Percentiles rank a stretch among this genome's conserved stretches.
These are phyloP conservation scores for Pheosia gnoma DNA, from an alignment of 2,888 invertebrate genomes.

Conservation along the genomic window DNA sequence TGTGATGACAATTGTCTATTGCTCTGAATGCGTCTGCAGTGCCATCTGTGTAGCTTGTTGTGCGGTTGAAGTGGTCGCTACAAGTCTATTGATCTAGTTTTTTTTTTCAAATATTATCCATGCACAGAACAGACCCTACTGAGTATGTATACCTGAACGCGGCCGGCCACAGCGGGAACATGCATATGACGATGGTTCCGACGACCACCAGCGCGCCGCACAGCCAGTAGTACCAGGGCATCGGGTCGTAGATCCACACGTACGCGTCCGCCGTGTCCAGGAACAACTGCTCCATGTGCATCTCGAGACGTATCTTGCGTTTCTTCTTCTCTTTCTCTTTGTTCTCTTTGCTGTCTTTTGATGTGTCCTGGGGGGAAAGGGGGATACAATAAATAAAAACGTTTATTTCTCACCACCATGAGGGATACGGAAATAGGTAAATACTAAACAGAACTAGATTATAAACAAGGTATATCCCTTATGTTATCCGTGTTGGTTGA, in stretches of 20 bases:
- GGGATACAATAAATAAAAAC: not conserved
- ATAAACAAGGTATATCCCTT: too few relatives aligned
- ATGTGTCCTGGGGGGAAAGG: constrained; percentile 60
- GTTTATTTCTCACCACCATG: too few relatives aligned
- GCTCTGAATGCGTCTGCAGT: too few relatives aligned
- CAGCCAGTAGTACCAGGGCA: constrained; percentile 97
- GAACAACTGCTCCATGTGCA: constrained; percentile 98
- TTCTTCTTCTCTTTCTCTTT: constrained; percentile 87
- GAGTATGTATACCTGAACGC: constrained; percentile 92
- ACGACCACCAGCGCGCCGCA: constrained; percentile 95
- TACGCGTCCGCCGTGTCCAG: constrained; percentile 96
- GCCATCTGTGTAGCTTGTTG: too few relatives aligned
- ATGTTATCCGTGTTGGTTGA: too few relatives aligned
- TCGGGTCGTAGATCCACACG: constrained; percentile 99
- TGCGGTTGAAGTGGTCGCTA: too few relatives aligned
- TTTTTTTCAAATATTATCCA: too few relatives aligned
- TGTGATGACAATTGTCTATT: too few relatives aligned
- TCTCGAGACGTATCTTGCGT: constrained; percentile 97
- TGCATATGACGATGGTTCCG: constrained; percentile 96
- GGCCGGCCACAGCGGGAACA: constrained; percentile 99
- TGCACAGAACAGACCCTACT: too few relatives aligned
- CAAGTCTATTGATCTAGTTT: too few relatives aligned
- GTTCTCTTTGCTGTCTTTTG: constrained; percentile 58
- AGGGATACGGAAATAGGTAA: too few relatives aligned
- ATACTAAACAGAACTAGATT: too few relatives aligned